phyloP scores from a whole-genome alignment of 2,113 vertebrate genomes.

The Silurus asotus region DNA sequence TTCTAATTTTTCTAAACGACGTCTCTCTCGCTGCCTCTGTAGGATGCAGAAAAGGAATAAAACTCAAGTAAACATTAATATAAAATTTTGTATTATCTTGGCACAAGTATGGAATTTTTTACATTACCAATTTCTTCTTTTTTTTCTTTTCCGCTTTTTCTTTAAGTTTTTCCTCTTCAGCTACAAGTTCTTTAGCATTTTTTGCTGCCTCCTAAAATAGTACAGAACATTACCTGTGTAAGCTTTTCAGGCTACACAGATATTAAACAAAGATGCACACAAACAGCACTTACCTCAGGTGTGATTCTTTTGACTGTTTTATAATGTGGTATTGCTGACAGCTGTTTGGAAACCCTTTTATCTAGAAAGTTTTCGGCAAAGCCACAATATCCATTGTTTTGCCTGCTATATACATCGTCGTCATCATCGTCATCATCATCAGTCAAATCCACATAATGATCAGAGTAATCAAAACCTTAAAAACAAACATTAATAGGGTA shows the following conservation, averaged over 20 bases:
- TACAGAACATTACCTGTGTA: background rate
- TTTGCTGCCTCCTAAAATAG: conserved; percentile 65
- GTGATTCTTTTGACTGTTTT: conserved; percentile 55
- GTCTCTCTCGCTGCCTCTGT: conserved; percentile 75
- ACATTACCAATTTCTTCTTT: conserved; percentile 71
- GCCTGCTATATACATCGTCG: background rate
- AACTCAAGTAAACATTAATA: background rate
- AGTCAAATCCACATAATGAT: conserved; percentile 44
- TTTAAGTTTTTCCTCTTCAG: conserved; percentile 68
- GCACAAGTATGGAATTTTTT: background rate
- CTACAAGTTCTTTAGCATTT: conserved; percentile 61
- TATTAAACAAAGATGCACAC: background rate
- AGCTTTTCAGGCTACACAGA: background rate
- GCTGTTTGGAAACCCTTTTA: background rate
- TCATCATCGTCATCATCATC: conserved; percentile 38
- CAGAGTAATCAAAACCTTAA: conserved; percentile 40
- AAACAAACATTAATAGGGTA: background rate
- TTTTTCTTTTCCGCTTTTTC: conserved; percentile 69
- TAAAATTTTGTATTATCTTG: background rate
- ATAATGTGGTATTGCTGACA: background rate
- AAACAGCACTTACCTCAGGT: conserved; percentile 60
- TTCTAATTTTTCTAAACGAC: conserved; percentile 62
- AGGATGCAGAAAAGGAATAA: conserved; percentile 16
- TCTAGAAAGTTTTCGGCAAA: conserved; percentile 44
- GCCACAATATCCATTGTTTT: conserved; percentile 50